Conservation (phyloP, 2,888 invertebrate genomes). For the Pharmacophagus antenor region DNA sequence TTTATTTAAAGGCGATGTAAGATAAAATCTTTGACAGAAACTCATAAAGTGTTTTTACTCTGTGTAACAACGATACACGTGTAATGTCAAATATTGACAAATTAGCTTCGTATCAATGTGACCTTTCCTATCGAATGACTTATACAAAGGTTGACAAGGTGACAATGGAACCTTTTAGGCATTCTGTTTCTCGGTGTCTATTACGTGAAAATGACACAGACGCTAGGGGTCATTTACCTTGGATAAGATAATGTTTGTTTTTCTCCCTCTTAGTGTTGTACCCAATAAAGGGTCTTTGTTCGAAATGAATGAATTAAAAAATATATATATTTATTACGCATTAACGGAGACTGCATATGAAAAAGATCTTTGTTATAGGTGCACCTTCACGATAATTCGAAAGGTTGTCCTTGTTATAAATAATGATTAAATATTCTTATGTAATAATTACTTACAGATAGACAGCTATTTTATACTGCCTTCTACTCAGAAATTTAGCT, state of each 20-base stretch:
- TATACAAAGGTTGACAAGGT: slow-evolving; percentile 44
- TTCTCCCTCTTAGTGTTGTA: slow-evolving; percentile 35
- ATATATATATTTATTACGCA: slow-evolving; percentile 10
- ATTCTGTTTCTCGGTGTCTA: slow-evolving; percentile 37
- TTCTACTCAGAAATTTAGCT: no score
- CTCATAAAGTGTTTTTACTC: background rate
- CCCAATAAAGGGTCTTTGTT: slow-evolving; percentile 23
- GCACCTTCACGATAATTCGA: background rate
- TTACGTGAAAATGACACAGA: slow-evolving; percentile 37
- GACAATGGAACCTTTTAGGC: slow-evolving; percentile 38
- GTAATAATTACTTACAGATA: background rate
- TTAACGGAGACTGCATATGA: background rate
- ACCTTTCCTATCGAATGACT: slow-evolving; percentile 42
- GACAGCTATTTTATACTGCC: background rate
- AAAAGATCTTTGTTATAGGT: slow-evolving; percentile 11
- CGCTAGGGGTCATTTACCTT: slow-evolving; percentile 38
- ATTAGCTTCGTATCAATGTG: slow-evolving; percentile 38
- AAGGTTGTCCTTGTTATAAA: background rate
- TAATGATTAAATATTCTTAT: background rate
- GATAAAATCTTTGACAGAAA: background rate
- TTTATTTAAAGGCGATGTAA: background rate
- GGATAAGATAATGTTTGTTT: slow-evolving; percentile 43
- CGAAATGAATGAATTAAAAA: slow-evolving; percentile 11
- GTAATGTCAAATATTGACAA: slow-evolving; percentile 49
- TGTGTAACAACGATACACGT: slow-evolving; percentile 37